Base-by-base conservation (phyloP, 2,113 vertebrate species). In the Numida meleagris region DNA sequence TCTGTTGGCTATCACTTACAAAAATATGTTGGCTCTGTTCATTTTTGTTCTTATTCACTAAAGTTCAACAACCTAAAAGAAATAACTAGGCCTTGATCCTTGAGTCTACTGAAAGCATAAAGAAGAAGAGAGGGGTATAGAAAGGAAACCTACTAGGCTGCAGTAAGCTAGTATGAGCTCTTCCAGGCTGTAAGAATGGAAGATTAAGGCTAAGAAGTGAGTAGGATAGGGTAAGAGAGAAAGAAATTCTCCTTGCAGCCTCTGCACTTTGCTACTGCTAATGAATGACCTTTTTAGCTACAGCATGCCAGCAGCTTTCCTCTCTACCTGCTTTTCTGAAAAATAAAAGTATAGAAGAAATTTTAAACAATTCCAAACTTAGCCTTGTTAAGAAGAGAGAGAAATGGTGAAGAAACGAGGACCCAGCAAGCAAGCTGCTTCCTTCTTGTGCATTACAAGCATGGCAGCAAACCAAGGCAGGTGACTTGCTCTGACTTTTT, bases 1-100 rank as follows among this genome's bases (percentile, higher is more conserved):
- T 95, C 88, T 95, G 76, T 95, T 97, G 93, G 91, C 90, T 95
- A 93, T 88, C 90, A 72, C 45, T 95, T 93, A 91, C 21, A 77
- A 95, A 94, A 96, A 88, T 29, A 48, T 83, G 73, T 95, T 93
- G 88, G 65, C 85, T 95, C 91, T 97, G 73, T 93, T 95, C 80
- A 78, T 93, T 95, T 65, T 93, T 90, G 40, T 91, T 94, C 87
- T 87, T 86, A 42, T 67, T 86, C 68, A 1, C 29, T 71, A 0
- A 94, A 93, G 65, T 94, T 88, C 82, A 94, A 91, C 75, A 94
- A 86, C 48, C 79, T 93, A 24, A 89, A 82, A 88, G 75, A 95
- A 82, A 90, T 91, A 88, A 10, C 68, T 88, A 42, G 68, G 65
- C 82, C 95, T 94, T 95, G 91, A 93, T 97, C 82, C 73, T 82